Evolutionary conservation across 2,888 invertebrate genomes (phyloP).

Genomic region (Andrena haemorrhoa): DNA sequence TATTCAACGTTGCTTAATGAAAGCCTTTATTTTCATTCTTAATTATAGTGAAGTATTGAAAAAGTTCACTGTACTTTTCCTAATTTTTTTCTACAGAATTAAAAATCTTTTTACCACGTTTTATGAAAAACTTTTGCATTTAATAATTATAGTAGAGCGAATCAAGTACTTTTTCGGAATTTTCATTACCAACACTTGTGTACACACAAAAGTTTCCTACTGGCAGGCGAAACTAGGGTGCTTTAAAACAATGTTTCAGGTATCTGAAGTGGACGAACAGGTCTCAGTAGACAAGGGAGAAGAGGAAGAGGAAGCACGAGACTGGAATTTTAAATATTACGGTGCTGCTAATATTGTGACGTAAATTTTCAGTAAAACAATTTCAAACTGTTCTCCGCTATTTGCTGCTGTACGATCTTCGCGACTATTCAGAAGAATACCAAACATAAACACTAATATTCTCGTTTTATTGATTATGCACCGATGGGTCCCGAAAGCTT

Average conservation of each 20-base stretch:
- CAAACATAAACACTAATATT: background rate
- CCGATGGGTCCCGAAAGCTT: no score
- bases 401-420: background rate
- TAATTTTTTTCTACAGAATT: no score
- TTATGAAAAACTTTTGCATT: background rate
- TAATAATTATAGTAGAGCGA: background rate
- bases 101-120: no score
- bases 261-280: constrained; percentile 17
- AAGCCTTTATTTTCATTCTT: no score
- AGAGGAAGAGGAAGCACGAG: constrained; percentile 45
- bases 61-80: no score
- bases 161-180: background rate
- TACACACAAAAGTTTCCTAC: background rate
- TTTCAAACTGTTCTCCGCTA: background rate
- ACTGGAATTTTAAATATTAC: constrained; percentile 66
- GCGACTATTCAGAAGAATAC: background rate
- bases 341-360: constrained; percentile 6
- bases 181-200: background rate
- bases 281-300: constrained; percentile 27
- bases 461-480: no score
- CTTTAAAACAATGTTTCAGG: constrained; percentile 45
- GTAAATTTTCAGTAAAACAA: constrained; percentile 25
- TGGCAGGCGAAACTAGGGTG: background rate
- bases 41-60: no score
- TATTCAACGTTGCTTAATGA: no score